phyloP scores from a whole-genome alignment of 2,888 invertebrate species.

The Cetonia aurata region DNA sequence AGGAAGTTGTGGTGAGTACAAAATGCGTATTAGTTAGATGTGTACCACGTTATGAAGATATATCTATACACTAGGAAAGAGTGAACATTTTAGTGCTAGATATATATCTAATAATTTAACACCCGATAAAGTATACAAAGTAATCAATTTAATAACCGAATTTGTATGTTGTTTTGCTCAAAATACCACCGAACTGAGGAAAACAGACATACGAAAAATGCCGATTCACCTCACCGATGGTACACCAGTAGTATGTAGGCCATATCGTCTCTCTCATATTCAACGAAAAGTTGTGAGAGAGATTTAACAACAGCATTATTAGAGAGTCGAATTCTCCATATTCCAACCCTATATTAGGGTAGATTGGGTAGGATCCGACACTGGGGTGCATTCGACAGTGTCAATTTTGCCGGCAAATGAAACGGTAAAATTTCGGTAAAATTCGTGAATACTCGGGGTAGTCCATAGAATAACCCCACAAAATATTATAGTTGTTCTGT shows the following conservation, averaged over 20 bases:
- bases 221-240: not conserved
- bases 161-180: not conserved
- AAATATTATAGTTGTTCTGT: no score
- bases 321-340: no score
- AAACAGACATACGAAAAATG: not conserved
- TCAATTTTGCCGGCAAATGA: no score
- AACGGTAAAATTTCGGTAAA: no score
- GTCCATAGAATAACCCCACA: no score
- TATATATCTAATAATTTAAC: not conserved
- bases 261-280: not conserved
- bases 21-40: no score
- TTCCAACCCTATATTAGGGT: no score
- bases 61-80: not conserved
- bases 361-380: no score
- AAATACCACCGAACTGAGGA: not conserved
- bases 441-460: no score
- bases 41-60: conserved; percentile 20
- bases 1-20: conserved; percentile 11
- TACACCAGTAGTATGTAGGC: not conserved
- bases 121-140: not conserved
- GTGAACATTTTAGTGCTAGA: not conserved
- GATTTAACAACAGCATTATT: no score
- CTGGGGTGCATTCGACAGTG: no score
- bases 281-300: conserved; percentile 1
- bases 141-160: not conserved